phyloP scores from a whole-genome alignment of 2,888 invertebrate species.

The Caenorhabditis becei region DNA sequence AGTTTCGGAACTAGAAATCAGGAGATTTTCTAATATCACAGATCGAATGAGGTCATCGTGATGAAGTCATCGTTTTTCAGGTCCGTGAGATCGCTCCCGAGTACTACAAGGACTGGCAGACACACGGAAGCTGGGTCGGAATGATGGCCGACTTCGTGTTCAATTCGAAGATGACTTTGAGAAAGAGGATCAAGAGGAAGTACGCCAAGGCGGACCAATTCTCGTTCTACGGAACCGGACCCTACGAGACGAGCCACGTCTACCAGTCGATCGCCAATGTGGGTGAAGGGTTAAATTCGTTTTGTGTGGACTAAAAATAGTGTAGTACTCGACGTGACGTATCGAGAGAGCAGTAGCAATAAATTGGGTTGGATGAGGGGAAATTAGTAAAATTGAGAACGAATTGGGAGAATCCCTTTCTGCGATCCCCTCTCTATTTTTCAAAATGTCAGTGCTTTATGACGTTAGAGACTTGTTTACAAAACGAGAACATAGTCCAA shows the following conservation, averaged over 20 bases:
- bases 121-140: constrained; percentile 93
- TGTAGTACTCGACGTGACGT: constrained; percentile 25
- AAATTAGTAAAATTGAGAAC: constrained; percentile 1
- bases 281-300: constrained; percentile 20
- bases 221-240: constrained; percentile 79
- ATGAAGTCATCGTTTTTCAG: too few species aligned
- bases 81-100: constrained; percentile 94
- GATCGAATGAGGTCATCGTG: constrained; percentile 32
- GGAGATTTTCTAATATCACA: constrained; percentile 36
- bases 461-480: constrained; percentile 23
- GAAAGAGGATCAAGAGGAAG: constrained; percentile 78
- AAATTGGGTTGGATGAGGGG: constrained; percentile 11
- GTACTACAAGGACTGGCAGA: constrained; percentile 94
- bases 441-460: neutral
- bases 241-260: constrained; percentile 76
- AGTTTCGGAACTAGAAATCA: constrained; percentile 33
- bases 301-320: constrained; percentile 25
- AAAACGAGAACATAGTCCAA: constrained; percentile 8
- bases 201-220: constrained; percentile 75
- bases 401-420: neutral
- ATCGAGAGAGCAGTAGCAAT: constrained; percentile 3
- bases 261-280: constrained; percentile 72
- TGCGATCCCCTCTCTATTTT: neutral
- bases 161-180: constrained; percentile 47
- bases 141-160: constrained; percentile 92